Percentiles rank a stretch among this genome's conserved stretches.
phyloP scores from a whole-genome alignment of 2,888 invertebrate genomes.

The Onchidella celtica region DNA sequence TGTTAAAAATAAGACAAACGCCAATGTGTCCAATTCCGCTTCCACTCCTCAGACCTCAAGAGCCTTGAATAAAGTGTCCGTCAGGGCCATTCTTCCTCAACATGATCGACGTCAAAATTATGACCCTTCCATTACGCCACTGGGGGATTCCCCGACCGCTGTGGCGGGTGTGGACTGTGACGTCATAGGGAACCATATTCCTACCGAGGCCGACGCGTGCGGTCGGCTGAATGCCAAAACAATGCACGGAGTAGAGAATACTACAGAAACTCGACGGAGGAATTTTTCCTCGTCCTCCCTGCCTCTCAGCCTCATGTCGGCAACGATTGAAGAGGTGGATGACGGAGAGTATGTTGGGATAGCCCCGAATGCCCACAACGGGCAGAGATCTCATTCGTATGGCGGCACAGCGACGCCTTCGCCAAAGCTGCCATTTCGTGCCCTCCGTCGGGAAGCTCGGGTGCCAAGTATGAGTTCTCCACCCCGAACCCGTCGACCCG shows the following conservation, averaged over 20 bases:
- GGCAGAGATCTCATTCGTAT: constrained; percentile 29
- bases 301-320: constrained; percentile 39
- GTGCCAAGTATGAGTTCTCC: constrained; percentile 25
- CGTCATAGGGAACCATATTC: neutral
- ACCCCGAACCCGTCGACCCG: neutral
- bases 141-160: neutral
- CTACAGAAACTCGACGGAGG: constrained; percentile 1
- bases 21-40: no score
- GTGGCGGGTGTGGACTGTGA: constrained; percentile 6
- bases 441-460: constrained; percentile 35
- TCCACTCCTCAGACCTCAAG: no score
- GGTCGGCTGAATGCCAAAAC: neutral
- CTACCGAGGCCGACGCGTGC: neutral
- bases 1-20: neutral
- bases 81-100: neutral
- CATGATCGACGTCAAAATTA: neutral
- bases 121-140: neutral
- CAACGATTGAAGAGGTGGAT: constrained; percentile 35
- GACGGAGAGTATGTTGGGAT: constrained; percentile 2
- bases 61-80: neutral
- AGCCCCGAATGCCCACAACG: neutral
- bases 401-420: constrained; percentile 6
- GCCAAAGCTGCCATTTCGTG: neutral
- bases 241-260: neutral
- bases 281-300: constrained; percentile 49